Percentiles rank a stretch among this genome's conserved stretches.
Evolutionary conservation across 2,888 invertebrate species (phyloP).

Genomic region (Parapristionchus giblindavisi): DNA sequence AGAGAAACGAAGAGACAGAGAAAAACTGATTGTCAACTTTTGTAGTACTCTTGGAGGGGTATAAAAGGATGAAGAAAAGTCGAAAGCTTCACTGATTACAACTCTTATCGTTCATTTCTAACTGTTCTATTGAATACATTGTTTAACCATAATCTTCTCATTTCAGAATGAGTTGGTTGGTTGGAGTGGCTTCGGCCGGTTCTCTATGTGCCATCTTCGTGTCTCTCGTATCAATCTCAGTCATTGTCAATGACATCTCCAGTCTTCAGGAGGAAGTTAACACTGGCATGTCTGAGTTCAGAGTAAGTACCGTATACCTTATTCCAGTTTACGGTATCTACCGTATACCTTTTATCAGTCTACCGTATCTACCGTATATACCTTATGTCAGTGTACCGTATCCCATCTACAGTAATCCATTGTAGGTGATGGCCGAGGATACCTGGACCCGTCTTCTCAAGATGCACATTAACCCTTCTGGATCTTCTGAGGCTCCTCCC

Average conservation of each 20-base stretch:
- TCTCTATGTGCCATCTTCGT: slow-evolving; percentile 50
- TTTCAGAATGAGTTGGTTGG: slow-evolving; percentile 39
- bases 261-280: slow-evolving; percentile 51
- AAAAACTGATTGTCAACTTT: neutral
- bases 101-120: neutral
- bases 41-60: slow-evolving; percentile 4
- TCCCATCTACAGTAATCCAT: neutral
- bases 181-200: slow-evolving; percentile 51
- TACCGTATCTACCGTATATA: neutral
- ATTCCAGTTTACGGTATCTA: too few relatives aligned
- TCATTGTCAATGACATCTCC: slow-evolving; percentile 57
- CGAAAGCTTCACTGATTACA: neutral
- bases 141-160: too few relatives aligned
- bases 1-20: neutral
- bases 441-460: slow-evolving; percentile 37
- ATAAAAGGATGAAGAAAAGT: neutral
- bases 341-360: too few relatives aligned
- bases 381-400: too few relatives aligned
- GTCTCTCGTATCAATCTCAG: slow-evolving; percentile 50
- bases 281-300: slow-evolving; percentile 49
- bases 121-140: neutral
- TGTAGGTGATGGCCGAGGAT: slow-evolving; percentile 34
- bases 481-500: slow-evolving; percentile 36
- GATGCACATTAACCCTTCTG: slow-evolving; percentile 38
- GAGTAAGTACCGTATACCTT: slow-evolving; percentile 40